Percentiles rank a stretch among this genome's conserved stretches.
phyloP scores from a whole-genome alignment of 2,888 invertebrate species.

The Dorcus parallelipipedus region DNA sequence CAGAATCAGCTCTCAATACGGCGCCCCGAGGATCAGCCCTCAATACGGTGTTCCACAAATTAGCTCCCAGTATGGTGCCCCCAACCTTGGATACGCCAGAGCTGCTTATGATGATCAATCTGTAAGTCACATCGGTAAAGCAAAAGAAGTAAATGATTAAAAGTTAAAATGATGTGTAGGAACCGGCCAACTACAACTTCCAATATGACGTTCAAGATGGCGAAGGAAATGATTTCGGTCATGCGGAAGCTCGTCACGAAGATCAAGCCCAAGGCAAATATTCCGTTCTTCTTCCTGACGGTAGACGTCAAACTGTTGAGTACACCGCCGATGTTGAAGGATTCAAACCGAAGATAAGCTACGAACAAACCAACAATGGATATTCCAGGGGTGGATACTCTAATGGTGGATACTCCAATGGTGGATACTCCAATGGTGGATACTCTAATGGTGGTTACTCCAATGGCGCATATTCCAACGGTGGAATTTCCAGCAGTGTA shows the following conservation, averaged over 20 bases:
- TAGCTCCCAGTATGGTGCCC: not conserved
- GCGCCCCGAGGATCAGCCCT: not conserved
- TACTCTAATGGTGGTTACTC: not conserved
- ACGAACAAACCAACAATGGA: slow-evolving; percentile 48
- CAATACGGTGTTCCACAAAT: not conserved
- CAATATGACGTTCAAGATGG: slow-evolving; percentile 64
- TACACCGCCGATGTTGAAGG: slow-evolving; percentile 64
- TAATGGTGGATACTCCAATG: too few relatives aligned
- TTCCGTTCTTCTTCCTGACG: slow-evolving; percentile 65
- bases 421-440: too few relatives aligned
- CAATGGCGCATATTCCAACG: slow-evolving; percentile 11
- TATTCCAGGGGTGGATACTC: slow-evolving; percentile 22
- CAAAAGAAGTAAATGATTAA: not conserved
- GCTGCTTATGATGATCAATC: slow-evolving; percentile 9
- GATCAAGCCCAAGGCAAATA: slow-evolving; percentile 68
- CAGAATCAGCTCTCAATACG: slow-evolving; percentile 6
- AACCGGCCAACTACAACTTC: slow-evolving; percentile 59
- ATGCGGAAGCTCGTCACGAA: slow-evolving; percentile 62
- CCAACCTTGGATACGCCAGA: not conserved
- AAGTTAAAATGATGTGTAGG: not conserved
- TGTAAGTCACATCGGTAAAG: not conserved
- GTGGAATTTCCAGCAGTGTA: not conserved
- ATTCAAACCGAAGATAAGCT: slow-evolving; percentile 63
- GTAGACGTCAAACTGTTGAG: slow-evolving; percentile 63
- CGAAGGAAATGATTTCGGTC: slow-evolving; percentile 66